Percentiles rank a stretch among this genome's conserved stretches.
phyloP scores from a whole-genome alignment of 2,113 vertebrate genomes.

The Vimba vimba region DNA sequence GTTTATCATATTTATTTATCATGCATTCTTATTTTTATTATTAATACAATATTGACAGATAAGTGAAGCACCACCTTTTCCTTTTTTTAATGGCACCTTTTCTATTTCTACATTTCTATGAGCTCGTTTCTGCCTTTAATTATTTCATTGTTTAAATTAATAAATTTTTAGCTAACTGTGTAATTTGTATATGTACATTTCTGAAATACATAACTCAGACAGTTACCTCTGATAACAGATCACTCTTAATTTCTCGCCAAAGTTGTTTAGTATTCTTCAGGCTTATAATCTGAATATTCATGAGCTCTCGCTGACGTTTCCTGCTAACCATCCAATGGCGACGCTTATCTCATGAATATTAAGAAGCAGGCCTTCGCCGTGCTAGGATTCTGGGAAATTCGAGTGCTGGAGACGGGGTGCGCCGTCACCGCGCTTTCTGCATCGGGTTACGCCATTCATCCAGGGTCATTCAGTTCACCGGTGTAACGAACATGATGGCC shows the following conservation, averaged over 20 bases:
- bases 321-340: neutral
- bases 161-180: too few relatives aligned
- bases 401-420: conserved; percentile 66
- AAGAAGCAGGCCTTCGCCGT: neutral
- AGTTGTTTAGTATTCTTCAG: neutral
- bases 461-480: conserved; percentile 59
- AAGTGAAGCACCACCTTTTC: too few relatives aligned
- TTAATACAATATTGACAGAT: too few relatives aligned
- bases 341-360: conserved; percentile 1
- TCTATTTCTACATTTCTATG: too few relatives aligned
- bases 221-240: too few relatives aligned
- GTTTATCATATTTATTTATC: neutral
- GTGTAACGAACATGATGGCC: conserved; percentile 52
- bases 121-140: too few relatives aligned
- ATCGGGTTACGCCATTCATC: conserved; percentile 47
- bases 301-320: neutral
- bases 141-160: too few relatives aligned
- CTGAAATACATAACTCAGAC: too few relatives aligned
- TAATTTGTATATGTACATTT: too few relatives aligned
- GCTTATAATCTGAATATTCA: neutral
- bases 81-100: too few relatives aligned
- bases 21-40: neutral
- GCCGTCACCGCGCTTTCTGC: conserved; percentile 60
- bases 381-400: conserved; percentile 19
- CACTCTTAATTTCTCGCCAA: neutral